A percentile compares a stretch with the other conserved stretches of the same genome.
phyloP scores from a whole-genome alignment of 2,888 invertebrate species.

The Acleris sparsana region DNA sequence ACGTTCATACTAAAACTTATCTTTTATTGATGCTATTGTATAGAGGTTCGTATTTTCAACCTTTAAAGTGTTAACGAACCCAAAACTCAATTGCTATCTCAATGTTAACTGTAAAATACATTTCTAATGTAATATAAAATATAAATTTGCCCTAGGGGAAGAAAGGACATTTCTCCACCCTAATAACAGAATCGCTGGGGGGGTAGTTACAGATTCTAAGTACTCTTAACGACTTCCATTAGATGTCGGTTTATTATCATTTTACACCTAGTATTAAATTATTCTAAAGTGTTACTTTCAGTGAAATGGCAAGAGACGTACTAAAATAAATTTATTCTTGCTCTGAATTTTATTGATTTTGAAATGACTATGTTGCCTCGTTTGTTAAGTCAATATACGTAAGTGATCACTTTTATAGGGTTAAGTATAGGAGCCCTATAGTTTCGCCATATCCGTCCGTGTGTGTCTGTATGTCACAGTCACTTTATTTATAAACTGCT shows the following conservation, averaged over 20 bases:
- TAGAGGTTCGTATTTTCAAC: too few relatives aligned
- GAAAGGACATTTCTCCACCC: constrained; percentile 5
- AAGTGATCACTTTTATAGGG: too few relatives aligned
- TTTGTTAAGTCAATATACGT: background rate
- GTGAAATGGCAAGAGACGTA: constrained; percentile 9
- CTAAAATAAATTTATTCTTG: constrained; percentile 13
- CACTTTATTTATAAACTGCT: too few relatives aligned
- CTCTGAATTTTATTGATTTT: constrained; percentile 7
- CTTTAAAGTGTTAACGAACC: too few relatives aligned
- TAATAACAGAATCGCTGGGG: constrained; percentile 17
- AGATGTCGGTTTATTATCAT: constrained; percentile 33
- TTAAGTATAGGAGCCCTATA: too few relatives aligned
- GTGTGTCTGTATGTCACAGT: too few relatives aligned
- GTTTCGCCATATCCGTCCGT: too few relatives aligned
- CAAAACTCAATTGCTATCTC: too few relatives aligned
- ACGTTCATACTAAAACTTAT: too few relatives aligned
- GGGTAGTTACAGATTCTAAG: constrained; percentile 24
- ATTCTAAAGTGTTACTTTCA: constrained; percentile 8
- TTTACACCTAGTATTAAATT: constrained; percentile 27
- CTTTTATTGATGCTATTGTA: too few relatives aligned
- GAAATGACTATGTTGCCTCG: background rate
- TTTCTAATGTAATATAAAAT: too few relatives aligned
- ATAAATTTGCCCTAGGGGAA: background rate
- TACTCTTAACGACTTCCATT: constrained; percentile 31
- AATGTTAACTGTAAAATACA: too few relatives aligned